A percentile compares a stretch with the other conserved stretches of the same genome.
Evolutionary conservation across 2,888 invertebrate species (phyloP).

Genomic region (Pasiphila rectangulata): DNA sequence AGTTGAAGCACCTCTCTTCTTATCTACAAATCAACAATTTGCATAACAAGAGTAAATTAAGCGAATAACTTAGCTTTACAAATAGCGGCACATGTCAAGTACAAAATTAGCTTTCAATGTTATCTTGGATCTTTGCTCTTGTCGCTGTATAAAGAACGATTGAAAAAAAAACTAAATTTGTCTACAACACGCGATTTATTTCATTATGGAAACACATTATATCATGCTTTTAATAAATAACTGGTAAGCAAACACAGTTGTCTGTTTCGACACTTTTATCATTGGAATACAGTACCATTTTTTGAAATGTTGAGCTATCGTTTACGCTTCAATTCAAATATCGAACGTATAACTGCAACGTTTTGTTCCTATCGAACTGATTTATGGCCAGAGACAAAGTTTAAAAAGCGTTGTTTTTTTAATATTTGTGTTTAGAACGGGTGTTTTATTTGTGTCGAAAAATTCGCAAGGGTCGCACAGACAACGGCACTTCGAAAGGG

Average conservation of each 20-base stretch:
- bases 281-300: not conserved
- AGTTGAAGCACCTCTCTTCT: slow-evolving; percentile 53
- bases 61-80: slow-evolving; percentile 61
- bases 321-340: slow-evolving; percentile 70
- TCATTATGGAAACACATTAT: too few species aligned
- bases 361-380: slow-evolving; percentile 71
- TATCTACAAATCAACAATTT: slow-evolving; percentile 60
- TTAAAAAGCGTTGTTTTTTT: slow-evolving; percentile 68
- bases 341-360: slow-evolving; percentile 59
- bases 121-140: slow-evolving; percentile 56
- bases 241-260: too few species aligned
- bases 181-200: not conserved
- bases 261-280: too few species aligned
- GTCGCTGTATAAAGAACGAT: slow-evolving; percentile 35
- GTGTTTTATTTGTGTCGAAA: slow-evolving; percentile 79
- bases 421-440: slow-evolving; percentile 77
- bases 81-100: slow-evolving; percentile 59
- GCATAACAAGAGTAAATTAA: slow-evolving; percentile 64
- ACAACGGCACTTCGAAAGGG: slow-evolving; percentile 67
- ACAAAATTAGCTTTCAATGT: slow-evolving; percentile 59
- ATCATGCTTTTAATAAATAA: too few species aligned
- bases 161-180: slow-evolving; percentile 7
- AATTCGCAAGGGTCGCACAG: slow-evolving; percentile 73
- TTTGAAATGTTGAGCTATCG: slow-evolving; percentile 35
- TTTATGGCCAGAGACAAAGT: slow-evolving; percentile 75